phyloP scores from a whole-genome alignment of 2,113 vertebrate genomes.

The Promerops cafer region DNA sequence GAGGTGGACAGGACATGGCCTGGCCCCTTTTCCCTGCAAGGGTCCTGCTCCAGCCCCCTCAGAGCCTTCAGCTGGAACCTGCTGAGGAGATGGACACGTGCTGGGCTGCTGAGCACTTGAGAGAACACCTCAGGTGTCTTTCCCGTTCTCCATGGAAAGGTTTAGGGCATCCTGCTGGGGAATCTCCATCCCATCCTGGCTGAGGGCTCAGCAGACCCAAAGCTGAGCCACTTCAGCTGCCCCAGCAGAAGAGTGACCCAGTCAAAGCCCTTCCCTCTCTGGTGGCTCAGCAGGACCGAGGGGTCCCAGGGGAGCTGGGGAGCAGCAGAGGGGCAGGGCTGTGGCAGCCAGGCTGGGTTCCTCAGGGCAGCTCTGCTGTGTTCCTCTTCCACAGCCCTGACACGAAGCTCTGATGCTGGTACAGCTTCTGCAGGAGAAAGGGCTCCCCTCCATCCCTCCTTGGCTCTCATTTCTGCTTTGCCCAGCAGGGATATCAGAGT shows the following conservation, averaged over 20 bases:
- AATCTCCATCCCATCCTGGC: neutral
- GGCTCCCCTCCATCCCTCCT: neutral
- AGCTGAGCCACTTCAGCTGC: neutral
- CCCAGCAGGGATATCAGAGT: neutral
- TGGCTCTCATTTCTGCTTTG: neutral
- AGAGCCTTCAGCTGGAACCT: neutral
- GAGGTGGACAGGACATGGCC: neutral
- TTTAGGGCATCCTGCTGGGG: neutral
- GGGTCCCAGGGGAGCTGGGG: neutral
- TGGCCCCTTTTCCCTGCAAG: neutral
- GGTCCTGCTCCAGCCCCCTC: neutral
- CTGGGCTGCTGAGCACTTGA: neutral
- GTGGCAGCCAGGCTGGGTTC: neutral
- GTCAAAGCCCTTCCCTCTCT: no score
- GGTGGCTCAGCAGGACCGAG: neutral
- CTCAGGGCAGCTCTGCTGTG: rapidly evolving
- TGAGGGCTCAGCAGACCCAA: neutral
- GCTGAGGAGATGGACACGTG: neutral
- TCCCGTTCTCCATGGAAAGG: neutral
- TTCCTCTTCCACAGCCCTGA: neutral
- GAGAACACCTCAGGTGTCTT: neutral
- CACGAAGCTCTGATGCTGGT: neutral
- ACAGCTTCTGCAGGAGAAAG: neutral
- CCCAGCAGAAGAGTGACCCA: no score
- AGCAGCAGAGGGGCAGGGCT: neutral